These are phyloP conservation scores for Xenopus laevis DNA, from an alignment of 2,113 vertebrate species.

Conservation along the genomic window DNA sequence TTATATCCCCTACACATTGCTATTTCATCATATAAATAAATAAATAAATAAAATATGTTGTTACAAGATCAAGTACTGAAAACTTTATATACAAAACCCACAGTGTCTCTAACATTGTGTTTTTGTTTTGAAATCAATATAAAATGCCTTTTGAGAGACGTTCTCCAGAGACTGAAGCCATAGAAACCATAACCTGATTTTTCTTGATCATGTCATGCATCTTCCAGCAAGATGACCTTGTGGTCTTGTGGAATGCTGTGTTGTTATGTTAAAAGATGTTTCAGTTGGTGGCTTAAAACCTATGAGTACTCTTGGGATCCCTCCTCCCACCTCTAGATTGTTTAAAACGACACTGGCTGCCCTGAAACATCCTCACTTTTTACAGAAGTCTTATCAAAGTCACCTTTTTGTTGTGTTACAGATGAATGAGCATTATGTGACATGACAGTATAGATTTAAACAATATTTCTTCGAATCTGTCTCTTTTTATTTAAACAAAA, in stretches of 20 bases:
- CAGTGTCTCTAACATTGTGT: not conserved
- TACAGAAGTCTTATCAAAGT: not conserved
- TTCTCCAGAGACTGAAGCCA: conserved; percentile 6
- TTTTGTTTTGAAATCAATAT: not conserved
- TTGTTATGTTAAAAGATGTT: not conserved
- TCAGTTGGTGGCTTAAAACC: conserved; percentile 15
- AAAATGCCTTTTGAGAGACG: not conserved
- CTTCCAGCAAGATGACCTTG: conserved; percentile 21
- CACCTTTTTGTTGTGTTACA: conserved; percentile 8
- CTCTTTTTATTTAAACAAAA: not conserved
- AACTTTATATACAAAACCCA: not conserved
- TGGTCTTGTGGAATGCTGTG: conserved; percentile 5
- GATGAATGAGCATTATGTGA: conserved; percentile 4
- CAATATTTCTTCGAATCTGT: not conserved
- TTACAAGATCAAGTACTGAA: not conserved
- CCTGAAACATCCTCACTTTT: conserved; percentile 3
- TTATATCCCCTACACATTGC: too few species aligned
- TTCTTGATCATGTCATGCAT: conserved; percentile 28
- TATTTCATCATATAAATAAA: too few species aligned
- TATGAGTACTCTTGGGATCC: not conserved
- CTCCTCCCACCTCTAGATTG: conserved; percentile 8
- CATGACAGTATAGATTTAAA: not conserved
- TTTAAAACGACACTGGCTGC: conserved; percentile 11
- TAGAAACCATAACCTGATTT: conserved; percentile 22
- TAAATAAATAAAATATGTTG: too few species aligned